A percentile compares a stretch with the other conserved stretches of the same genome.
These are phyloP conservation scores for Pseudomyrmex concolor DNA, from an alignment of 1,140 invertebrate genomes.

Conservation along the genomic window DNA sequence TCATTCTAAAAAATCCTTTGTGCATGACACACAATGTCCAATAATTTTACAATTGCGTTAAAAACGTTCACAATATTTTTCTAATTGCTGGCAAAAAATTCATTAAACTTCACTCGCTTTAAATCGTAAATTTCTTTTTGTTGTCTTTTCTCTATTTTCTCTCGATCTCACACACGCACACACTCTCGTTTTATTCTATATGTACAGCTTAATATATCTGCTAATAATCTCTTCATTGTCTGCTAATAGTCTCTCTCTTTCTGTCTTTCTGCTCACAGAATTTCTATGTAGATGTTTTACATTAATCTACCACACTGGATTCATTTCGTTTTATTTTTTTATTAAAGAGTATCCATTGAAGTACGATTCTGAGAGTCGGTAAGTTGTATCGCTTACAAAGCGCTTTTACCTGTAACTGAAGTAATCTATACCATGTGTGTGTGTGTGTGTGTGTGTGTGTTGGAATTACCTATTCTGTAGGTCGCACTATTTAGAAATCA, in stretches of 20 bases:
- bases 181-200: too few species aligned
- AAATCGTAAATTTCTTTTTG: not conserved
- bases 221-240: too few species aligned
- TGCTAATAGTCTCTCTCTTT: too few species aligned
- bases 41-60: too few species aligned
- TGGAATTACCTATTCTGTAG: slow-evolving; percentile 65
- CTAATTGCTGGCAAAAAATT: too few species aligned
- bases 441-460: slow-evolving; percentile 51
- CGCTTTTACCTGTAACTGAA: slow-evolving; percentile 66
- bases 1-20: slow-evolving; percentile 14
- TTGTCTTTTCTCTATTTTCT: too few species aligned
- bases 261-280: too few species aligned
- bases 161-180: too few species aligned
- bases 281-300: not conserved
- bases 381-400: slow-evolving; percentile 72
- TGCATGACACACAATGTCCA: not conserved
- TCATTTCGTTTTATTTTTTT: not conserved
- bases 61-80: too few species aligned
- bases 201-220: too few species aligned
- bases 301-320: not conserved
- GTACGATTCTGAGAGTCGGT: slow-evolving; percentile 61
- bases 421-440: slow-evolving; percentile 64
- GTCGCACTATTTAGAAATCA: slow-evolving; percentile 31
- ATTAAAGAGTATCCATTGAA: not conserved
- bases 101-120: too few species aligned